These are phyloP conservation scores for Serilophus lunatus DNA, from an alignment of 2,113 vertebrate species.

Conservation along the genomic window DNA sequence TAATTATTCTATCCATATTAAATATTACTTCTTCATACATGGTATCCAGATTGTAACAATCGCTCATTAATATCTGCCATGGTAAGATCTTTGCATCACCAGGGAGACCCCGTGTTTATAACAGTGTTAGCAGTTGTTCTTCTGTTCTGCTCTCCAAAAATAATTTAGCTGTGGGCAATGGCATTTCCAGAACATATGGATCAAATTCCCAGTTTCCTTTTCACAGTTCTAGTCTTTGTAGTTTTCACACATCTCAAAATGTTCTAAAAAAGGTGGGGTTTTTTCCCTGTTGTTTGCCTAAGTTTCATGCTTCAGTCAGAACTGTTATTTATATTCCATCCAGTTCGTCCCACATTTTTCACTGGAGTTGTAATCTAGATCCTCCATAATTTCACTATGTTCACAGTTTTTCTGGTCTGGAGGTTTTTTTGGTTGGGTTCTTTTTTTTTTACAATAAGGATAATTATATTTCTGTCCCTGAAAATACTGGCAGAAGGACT, in stretches of 20 bases:
- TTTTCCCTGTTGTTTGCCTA: constrained; percentile 23
- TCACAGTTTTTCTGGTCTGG: neutral
- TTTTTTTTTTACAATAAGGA: neutral
- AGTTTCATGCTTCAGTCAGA: constrained; percentile 36
- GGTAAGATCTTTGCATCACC: constrained; percentile 30
- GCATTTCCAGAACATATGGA: constrained; percentile 71
- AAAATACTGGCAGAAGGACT: constrained; percentile 10
- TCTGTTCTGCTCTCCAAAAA: constrained; percentile 55
- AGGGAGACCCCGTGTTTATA: constrained; percentile 60
- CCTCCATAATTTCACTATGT: neutral
- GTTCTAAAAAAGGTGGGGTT: constrained; percentile 38
- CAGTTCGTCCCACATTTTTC: constrained; percentile 15
- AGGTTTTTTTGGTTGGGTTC: neutral
- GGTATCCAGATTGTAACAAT: neutral
- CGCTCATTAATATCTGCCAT: constrained; percentile 5
- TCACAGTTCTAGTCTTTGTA: constrained; percentile 65
- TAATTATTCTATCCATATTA: neutral
- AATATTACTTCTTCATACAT: neutral
- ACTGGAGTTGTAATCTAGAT: constrained; percentile 25
- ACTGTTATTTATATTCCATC: constrained; percentile 7
- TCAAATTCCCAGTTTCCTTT: constrained; percentile 65
- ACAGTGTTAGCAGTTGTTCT: constrained; percentile 50
- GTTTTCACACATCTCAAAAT: constrained; percentile 67
- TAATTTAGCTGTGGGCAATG: constrained; percentile 60
- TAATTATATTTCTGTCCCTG: neutral